phyloP scores from a whole-genome alignment of 1,140 invertebrate genomes.

The Coptotermes formosanus region DNA sequence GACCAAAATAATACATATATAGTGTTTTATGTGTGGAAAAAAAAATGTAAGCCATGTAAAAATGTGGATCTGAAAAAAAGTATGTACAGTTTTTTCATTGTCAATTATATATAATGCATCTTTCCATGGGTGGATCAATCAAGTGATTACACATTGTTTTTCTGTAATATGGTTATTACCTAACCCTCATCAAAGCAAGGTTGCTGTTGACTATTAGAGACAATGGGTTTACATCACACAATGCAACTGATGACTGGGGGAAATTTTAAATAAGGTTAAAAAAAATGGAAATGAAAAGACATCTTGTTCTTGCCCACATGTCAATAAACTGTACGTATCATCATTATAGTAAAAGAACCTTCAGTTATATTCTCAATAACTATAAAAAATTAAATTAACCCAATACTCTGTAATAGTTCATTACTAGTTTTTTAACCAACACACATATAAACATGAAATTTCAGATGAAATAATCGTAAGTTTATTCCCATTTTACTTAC shows the following conservation, averaged over 20 bases:
- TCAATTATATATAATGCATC: not conserved
- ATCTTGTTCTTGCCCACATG: not conserved
- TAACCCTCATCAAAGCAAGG: not conserved
- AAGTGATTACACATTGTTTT: not conserved
- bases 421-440: not conserved
- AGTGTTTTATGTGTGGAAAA: not conserved
- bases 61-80: not conserved
- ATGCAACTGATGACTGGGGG: not conserved
- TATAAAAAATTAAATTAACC: not conserved
- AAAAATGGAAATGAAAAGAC: not conserved
- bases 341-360: not conserved
- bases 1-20: not conserved
- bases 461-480: not conserved
- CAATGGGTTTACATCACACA: not conserved
- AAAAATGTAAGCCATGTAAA: not conserved
- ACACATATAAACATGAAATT: not conserved
- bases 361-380: not conserved
- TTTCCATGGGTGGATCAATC: not conserved
- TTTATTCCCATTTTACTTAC: not conserved
- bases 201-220: not conserved
- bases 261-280: not conserved
- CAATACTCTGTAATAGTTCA: not conserved
- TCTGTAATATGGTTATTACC: not conserved
- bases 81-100: not conserved
- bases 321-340: not conserved